A percentile compares a stretch with the other conserved stretches of the same genome.
Conservation (phyloP, 2,797 vertebrate genomes). For the Sebastes cheni region DNA sequence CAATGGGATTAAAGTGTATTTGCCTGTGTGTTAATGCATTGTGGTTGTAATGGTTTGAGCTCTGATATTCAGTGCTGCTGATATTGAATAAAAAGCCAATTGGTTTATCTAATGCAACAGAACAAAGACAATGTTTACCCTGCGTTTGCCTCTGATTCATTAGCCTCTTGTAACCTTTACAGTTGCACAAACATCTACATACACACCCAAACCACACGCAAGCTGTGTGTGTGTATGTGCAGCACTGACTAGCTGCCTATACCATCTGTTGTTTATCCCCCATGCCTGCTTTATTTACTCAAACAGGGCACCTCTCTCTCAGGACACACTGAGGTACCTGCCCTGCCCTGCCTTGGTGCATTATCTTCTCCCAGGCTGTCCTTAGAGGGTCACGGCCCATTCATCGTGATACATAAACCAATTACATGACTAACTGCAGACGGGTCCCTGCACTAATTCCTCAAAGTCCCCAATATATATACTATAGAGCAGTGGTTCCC, state of each 20-base stretch:
- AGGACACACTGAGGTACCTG: constrained; percentile 40
- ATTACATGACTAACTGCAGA: constrained; percentile 64
- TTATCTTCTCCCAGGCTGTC: constrained; percentile 68
- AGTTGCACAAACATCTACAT: constrained; percentile 53
- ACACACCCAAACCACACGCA: constrained; percentile 53
- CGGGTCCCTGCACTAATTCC: constrained; percentile 42
- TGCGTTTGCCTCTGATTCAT: constrained; percentile 59
- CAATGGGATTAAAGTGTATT: constrained; percentile 48
- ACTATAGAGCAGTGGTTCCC: not conserved
- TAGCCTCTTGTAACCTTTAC: constrained; percentile 67
- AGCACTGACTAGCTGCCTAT: constrained; percentile 24
- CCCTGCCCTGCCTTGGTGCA: constrained; percentile 27
- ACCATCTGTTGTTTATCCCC: constrained; percentile 88
- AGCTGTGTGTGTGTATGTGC: not conserved
- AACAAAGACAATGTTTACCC: constrained; percentile 66
- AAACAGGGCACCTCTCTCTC: constrained; percentile 77
- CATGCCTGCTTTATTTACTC: constrained; percentile 90
- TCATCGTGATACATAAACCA: constrained; percentile 71
- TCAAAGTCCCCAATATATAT: constrained; percentile 41
- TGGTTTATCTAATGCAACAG: constrained; percentile 52
- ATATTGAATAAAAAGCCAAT: constrained; percentile 36
- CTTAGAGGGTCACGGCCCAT: constrained; percentile 68
- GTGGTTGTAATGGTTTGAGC: constrained; percentile 32
- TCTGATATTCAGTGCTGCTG: constrained; percentile 4
- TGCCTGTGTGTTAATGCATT: constrained; percentile 37